These are phyloP conservation scores for Bergia sp. DNA, from an alignment of 92 coral and sea anemone species.

Conservation along the genomic window DNA sequence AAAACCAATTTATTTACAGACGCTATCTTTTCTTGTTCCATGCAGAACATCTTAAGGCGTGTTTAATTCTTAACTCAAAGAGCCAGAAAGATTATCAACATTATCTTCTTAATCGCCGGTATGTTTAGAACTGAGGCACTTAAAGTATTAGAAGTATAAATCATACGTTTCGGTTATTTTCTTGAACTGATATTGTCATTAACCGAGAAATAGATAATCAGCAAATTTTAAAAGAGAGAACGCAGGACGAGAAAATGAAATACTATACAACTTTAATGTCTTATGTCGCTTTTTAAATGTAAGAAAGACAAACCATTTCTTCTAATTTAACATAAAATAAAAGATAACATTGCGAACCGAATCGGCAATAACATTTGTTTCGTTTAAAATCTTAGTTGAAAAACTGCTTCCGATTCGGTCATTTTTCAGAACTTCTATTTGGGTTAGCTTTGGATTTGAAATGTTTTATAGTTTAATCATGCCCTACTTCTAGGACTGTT, in stretches of 20 bases:
- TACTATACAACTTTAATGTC: neutral
- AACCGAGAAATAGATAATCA: no score
- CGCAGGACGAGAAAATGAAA: neutral
- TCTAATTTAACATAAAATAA: neutral
- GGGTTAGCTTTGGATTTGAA: neutral
- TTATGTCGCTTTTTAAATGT: neutral
- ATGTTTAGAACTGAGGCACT: no score
- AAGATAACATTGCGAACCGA: no score
- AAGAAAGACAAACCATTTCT: neutral
- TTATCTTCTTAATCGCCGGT: no score
- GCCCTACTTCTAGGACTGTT: neutral
- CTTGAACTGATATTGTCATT: no score
- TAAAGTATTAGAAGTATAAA: no score
- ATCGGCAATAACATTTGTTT: no score
- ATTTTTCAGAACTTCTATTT: neutral
- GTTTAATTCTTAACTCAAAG: neutral
- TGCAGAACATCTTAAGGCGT: neutral
- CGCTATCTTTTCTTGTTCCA: neutral
- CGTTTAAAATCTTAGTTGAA: neutral
- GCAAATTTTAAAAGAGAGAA: neutral
- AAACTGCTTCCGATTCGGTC: neutral
- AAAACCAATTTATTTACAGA: neutral
- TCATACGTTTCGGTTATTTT: neutral
- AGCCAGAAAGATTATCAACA: no score
- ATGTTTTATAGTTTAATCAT: no score